These are phyloP conservation scores for Bombus polaris DNA, from an alignment of 1,140 invertebrate genomes.

Conservation along the genomic window DNA sequence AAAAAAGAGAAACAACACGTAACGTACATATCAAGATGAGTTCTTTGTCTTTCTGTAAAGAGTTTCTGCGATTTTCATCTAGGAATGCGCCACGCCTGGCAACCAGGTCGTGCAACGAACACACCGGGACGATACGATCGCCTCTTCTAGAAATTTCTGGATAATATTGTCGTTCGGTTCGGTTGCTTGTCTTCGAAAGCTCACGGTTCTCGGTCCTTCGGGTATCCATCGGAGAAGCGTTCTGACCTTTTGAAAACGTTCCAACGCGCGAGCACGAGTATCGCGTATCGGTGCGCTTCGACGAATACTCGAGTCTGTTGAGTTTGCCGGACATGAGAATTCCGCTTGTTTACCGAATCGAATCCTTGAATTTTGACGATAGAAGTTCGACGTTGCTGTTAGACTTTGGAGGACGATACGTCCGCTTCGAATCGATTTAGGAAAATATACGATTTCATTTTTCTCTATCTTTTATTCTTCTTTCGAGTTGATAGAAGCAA, in stretches of 20 bases:
- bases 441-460: not conserved
- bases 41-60: not conserved
- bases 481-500: no score
- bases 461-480: not conserved
- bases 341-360: not conserved
- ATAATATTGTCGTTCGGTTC: not conserved
- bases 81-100: no score
- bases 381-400: not conserved
- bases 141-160: not conserved
- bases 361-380: not conserved
- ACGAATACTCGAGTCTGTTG: not conserved
- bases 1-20: constrained; percentile 24
- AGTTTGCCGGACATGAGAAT: not conserved
- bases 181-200: not conserved
- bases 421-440: not conserved
- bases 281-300: not conserved
- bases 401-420: no score
- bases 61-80: not conserved
- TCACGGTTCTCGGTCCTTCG: no score
- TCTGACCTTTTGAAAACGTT: not conserved
- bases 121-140: constrained; percentile 20
- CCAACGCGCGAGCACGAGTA: not conserved
- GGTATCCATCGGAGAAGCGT: not conserved
- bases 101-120: not conserved
- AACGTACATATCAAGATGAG: constrained; percentile 29